Evolutionary conservation across 2,797 vertebrate species (phyloP).

Genomic region (Tauraco hartlaubi): DNA sequence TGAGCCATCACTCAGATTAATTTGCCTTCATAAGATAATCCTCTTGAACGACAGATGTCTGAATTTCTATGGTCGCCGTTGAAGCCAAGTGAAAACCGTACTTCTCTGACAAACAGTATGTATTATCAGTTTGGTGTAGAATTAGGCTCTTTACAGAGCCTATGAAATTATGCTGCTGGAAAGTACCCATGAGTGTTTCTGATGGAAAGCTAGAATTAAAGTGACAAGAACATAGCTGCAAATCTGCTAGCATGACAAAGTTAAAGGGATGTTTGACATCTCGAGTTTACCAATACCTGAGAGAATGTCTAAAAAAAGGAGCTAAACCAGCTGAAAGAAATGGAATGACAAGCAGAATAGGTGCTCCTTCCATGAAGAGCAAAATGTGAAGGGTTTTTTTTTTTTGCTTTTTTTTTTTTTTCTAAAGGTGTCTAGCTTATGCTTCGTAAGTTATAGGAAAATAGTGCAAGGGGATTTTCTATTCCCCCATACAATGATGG

Average conservation of each 20-base stretch:
- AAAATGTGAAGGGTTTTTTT: not conserved
- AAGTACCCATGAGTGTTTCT: not conserved
- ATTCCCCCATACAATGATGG: not conserved
- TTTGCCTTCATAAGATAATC: not conserved
- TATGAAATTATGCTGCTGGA: not conserved
- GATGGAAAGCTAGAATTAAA: constrained; percentile 27
- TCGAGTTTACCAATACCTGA: not conserved
- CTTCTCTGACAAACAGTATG: not conserved
- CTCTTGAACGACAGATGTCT: not conserved
- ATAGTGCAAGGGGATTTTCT: not conserved
- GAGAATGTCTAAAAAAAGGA: not conserved
- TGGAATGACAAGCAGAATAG: not conserved
- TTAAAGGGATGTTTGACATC: not conserved
- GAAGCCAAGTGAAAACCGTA: not conserved
- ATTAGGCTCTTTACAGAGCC: not conserved
- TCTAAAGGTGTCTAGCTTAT: not conserved
- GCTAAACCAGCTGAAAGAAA: not conserved
- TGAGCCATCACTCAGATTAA: not conserved
- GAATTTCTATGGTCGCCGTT: not conserved
- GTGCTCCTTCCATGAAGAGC: not conserved
- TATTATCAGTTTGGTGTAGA: not conserved
- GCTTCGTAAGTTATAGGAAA: not conserved
- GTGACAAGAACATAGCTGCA: not conserved
- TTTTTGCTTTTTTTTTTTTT: not conserved
- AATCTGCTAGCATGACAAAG: not conserved